These are phyloP conservation scores for Gisinianus flammeolus DNA, from an alignment of 2,888 invertebrate genomes.

Conservation along the genomic window DNA sequence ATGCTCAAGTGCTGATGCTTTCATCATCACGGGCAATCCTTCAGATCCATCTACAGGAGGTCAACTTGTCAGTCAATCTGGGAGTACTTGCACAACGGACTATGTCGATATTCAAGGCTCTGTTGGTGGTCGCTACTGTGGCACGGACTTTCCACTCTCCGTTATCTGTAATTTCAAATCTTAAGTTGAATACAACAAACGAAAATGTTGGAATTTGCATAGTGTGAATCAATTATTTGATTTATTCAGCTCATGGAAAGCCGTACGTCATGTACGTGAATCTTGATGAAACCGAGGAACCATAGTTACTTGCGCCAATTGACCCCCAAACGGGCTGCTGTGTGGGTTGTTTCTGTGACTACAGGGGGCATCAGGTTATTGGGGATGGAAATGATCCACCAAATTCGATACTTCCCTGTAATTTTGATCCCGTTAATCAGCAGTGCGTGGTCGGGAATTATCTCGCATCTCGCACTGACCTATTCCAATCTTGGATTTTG, in stretches of 20 bases:
- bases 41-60: too few relatives aligned
- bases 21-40: conserved; percentile 10
- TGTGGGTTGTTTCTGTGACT: neutral
- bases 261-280: conserved; percentile 16
- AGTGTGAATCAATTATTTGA: too few relatives aligned
- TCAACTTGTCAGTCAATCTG: neutral
- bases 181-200: too few relatives aligned
- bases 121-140: conserved; percentile 19
- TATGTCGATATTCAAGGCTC: conserved; percentile 31
- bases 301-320: neutral
- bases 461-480: neutral
- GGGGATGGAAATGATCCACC: too few relatives aligned
- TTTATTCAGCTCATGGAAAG: neutral
- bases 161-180: neutral
- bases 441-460: neutral
- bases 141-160: neutral
- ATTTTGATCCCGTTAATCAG: neutral
- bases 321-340: conserved; percentile 3
- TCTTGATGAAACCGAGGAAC: conserved; percentile 2
- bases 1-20: neutral
- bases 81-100: conserved; percentile 14
- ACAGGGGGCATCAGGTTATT: neutral
- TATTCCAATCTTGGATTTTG: neutral
- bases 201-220: too few relatives aligned
- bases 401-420: neutral